These are phyloP conservation scores for Tridacna gigas DNA, from an alignment of 2,888 invertebrate genomes.

Conservation along the genomic window DNA sequence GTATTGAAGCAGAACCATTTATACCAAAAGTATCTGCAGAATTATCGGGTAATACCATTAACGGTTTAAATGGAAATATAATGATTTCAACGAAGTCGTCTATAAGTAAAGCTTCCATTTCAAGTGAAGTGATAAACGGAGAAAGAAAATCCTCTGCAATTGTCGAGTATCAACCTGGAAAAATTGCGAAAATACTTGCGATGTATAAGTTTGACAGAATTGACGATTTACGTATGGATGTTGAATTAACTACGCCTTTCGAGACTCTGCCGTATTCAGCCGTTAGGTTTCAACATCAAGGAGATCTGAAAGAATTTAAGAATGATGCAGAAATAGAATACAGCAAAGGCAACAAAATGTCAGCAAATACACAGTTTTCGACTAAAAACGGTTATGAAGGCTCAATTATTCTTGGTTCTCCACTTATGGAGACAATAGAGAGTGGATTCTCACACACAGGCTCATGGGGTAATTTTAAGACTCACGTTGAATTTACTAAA, in stretches of 20 bases:
- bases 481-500: slow-evolving; percentile 33
- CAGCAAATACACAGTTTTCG: slow-evolving; percentile 34
- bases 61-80: slow-evolving; percentile 47
- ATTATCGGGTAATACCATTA: slow-evolving; percentile 28
- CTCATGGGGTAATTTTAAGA: slow-evolving; percentile 27
- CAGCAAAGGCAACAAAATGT: slow-evolving; percentile 24
- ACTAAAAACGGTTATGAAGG: slow-evolving; percentile 27
- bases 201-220: slow-evolving; percentile 22
- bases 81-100: slow-evolving; percentile 24
- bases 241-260: slow-evolving; percentile 52
- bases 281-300: slow-evolving; percentile 32
- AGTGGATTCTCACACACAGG: slow-evolving; percentile 35
- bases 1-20: slow-evolving; percentile 45
- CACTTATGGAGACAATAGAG: slow-evolving; percentile 33
- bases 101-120: slow-evolving; percentile 30
- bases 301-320: slow-evolving; percentile 32
- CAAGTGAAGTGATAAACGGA: slow-evolving; percentile 20
- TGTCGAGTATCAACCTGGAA: slow-evolving; percentile 48
- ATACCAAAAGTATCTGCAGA: slow-evolving; percentile 33
- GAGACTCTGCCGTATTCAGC: slow-evolving; percentile 28
- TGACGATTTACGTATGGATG: slow-evolving; percentile 22
- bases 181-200: slow-evolving; percentile 29
- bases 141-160: slow-evolving; percentile 31
- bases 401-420: slow-evolving; percentile 32
- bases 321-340: slow-evolving; percentile 46